These are phyloP conservation scores for Urosaurus nigricauda DNA, from an alignment of 2,797 vertebrate genomes.

Conservation along the genomic window DNA sequence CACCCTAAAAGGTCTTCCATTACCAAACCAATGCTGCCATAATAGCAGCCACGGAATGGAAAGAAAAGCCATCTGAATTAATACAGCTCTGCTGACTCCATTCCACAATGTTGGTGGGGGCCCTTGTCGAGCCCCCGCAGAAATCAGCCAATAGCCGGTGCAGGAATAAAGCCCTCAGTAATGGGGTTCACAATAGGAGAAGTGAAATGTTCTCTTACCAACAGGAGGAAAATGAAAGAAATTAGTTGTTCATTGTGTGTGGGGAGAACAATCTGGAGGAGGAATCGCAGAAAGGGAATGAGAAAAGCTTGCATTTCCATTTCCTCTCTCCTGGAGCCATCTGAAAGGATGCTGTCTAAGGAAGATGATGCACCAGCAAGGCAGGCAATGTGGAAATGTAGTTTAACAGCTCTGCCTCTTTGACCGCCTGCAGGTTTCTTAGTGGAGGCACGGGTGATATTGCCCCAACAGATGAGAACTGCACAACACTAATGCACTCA, in stretches of 20 bases:
- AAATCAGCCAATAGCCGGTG: neutral
- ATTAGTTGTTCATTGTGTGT: constrained; percentile 26
- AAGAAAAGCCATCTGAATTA: constrained; percentile 70
- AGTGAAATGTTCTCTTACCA: constrained; percentile 13
- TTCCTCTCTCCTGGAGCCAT: constrained; percentile 13
- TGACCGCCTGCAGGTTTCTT: neutral
- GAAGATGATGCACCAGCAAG: constrained; percentile 1
- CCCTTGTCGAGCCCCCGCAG: neutral
- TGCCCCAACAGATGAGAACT: neutral
- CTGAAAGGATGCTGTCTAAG: constrained; percentile 4
- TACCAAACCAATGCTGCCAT: constrained; percentile 58
- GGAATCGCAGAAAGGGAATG: constrained; percentile 26
- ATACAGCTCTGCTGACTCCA: constrained; percentile 60
- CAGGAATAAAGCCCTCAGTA: neutral
- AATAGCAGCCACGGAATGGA: constrained; percentile 62
- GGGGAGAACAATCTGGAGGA: constrained; percentile 39
- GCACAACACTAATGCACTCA: fast-evolving
- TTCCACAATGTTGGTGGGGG: constrained; percentile 37
- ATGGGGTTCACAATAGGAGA: constrained; percentile 17
- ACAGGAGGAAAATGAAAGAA: constrained; percentile 34
- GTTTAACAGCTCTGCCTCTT: constrained; percentile 12
- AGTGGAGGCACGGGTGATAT: neutral
- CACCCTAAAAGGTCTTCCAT: constrained; percentile 73
- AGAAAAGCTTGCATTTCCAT: constrained; percentile 3
- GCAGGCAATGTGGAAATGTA: neutral